Evolutionary conservation across 2,888 invertebrate species (phyloP).

Genomic region (Diarsia brunnea): DNA sequence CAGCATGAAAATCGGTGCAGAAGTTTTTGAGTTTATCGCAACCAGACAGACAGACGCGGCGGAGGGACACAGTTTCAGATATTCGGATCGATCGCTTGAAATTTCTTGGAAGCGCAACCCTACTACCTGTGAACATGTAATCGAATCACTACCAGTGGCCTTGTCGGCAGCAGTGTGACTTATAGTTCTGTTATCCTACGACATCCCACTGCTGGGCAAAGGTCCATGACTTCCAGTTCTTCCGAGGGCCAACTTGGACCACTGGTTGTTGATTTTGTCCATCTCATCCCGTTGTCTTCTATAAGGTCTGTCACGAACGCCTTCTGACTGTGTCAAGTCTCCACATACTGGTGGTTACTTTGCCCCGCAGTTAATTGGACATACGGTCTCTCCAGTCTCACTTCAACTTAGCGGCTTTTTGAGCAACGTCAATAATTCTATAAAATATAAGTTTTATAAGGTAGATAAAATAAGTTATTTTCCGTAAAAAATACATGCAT

Average conservation of each 20-base stretch:
- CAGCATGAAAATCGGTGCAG: no score
- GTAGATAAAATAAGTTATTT: not conserved
- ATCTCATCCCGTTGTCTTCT: no score
- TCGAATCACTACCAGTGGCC: conserved; percentile 51
- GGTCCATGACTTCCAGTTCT: not conserved
- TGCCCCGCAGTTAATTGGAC: not conserved
- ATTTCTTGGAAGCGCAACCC: conserved; percentile 77
- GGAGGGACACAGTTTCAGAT: conserved; percentile 63
- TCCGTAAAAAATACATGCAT: not conserved
- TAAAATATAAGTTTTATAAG: not conserved
- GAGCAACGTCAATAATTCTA: not conserved
- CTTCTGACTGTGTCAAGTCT: not conserved
- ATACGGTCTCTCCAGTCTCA: not conserved
- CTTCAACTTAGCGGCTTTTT: not conserved
- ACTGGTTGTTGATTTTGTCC: not conserved
- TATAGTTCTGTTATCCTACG: not conserved
- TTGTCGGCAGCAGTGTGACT: conserved; percentile 10
- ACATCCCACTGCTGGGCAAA: not conserved
- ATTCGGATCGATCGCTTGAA: conserved; percentile 74
- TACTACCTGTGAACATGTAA: conserved; percentile 73
- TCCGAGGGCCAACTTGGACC: not conserved
- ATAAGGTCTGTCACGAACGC: not conserved
- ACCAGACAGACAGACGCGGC: no score
- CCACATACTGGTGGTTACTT: not conserved
- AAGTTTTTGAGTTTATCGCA: no score